These are phyloP conservation scores for Eilema sororculum DNA, from an alignment of 2,888 invertebrate genomes.

Conservation along the genomic window DNA sequence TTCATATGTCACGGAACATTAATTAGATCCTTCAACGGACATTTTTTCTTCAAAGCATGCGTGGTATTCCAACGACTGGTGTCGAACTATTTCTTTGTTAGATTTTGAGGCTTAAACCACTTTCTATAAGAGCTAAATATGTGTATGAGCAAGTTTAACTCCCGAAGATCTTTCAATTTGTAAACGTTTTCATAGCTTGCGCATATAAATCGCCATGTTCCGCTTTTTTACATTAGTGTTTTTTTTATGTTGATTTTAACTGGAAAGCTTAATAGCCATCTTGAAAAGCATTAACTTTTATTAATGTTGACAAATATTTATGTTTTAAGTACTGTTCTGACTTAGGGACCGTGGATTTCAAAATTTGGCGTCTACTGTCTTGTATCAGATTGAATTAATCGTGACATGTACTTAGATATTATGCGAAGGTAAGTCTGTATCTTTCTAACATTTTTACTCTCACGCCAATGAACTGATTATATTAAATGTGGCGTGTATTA, in stretches of 20 bases:
- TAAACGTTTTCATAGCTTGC: constrained; percentile 9
- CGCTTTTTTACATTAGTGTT: constrained; percentile 16
- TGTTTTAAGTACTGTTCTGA: background rate
- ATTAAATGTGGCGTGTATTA: too few species aligned
- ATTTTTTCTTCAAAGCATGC: constrained; percentile 35
- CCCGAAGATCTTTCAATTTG: constrained; percentile 14
- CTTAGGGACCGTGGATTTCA: background rate
- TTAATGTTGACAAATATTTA: constrained; percentile 16
- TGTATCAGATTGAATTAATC: background rate
- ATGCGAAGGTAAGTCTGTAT: too few species aligned
- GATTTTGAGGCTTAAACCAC: background rate
- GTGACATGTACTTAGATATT: background rate
- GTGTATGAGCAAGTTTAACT: background rate
- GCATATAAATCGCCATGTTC: constrained; percentile 20
- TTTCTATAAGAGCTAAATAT: constrained; percentile 7
- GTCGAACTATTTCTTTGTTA: background rate
- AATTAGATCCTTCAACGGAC: constrained; percentile 62
- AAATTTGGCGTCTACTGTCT: background rate
- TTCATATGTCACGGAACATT: constrained; percentile 75
- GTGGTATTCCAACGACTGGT: background rate
- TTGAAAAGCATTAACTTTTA: constrained; percentile 15
- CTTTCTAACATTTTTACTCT: too few species aligned
- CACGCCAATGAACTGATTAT: too few species aligned
- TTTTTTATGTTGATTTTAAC: constrained; percentile 10
- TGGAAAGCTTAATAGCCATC: constrained; percentile 26